These are phyloP conservation scores for Drosophila buzzatii DNA, from an alignment of 2,888 invertebrate species.

Conservation along the genomic window DNA sequence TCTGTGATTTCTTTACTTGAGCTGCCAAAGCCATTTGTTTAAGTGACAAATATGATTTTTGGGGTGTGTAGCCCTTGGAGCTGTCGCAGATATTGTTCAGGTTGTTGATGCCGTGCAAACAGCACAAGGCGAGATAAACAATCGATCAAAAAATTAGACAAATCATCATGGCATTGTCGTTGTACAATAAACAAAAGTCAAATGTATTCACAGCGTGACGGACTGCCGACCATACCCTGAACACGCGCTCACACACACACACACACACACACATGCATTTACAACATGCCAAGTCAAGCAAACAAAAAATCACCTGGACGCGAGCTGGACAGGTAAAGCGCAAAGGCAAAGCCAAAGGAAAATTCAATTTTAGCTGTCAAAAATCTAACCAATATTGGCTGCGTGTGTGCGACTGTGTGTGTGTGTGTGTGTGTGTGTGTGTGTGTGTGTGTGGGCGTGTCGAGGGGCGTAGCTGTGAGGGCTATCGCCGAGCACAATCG, in stretches of 20 bases:
- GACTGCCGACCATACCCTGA: constrained; percentile 30
- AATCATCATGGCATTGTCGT: constrained; percentile 65
- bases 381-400: constrained; percentile 82
- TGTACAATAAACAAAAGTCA: constrained; percentile 73
- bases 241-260: background rate
- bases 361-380: constrained; percentile 81
- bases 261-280: background rate
- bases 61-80: background rate
- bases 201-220: constrained; percentile 71
- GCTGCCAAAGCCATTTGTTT: constrained; percentile 18
- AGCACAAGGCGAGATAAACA: constrained; percentile 55
- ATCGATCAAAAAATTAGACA: constrained; percentile 78
- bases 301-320: constrained; percentile 67
- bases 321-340: constrained; percentile 50
- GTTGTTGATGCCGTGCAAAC: constrained; percentile 37
- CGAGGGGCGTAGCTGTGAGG: constrained; percentile 43
- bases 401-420: constrained; percentile 30
- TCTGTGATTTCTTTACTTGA: constrained; percentile 26
- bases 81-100: constrained; percentile 7
- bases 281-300: constrained; percentile 63
- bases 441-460: background rate
- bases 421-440: constrained; percentile 1
- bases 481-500: constrained; percentile 65
- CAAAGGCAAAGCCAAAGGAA: constrained; percentile 61
- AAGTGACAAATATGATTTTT: constrained; percentile 63